phyloP scores from a whole-genome alignment of 2,888 invertebrate species.

The Hirudinaria manillensis region DNA sequence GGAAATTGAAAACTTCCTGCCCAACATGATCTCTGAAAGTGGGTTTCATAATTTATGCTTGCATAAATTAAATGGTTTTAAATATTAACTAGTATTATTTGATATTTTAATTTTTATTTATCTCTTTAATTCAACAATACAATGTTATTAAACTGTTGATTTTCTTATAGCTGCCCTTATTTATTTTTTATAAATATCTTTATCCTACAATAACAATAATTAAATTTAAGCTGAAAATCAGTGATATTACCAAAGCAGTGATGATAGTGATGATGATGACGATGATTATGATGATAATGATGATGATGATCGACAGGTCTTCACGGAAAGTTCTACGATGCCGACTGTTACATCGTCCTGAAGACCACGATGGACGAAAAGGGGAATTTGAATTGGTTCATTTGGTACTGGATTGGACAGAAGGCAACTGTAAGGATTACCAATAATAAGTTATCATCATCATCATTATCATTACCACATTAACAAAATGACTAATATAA shows the following conservation, averaged over 20 bases:
- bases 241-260: too few species aligned
- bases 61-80: too few species aligned
- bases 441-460: background rate
- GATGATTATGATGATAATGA: too few species aligned
- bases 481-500: too few species aligned
- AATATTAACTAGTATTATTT: background rate
- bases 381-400: constrained; percentile 80
- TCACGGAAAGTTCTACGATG: constrained; percentile 96
- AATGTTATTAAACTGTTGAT: constrained; percentile 12
- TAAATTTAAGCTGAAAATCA: too few species aligned
- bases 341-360: constrained; percentile 93
- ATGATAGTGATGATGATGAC: background rate
- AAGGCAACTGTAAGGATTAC: constrained; percentile 72
- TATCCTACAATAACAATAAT: too few species aligned
- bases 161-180: background rate
- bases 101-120: too few species aligned
- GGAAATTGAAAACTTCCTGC: constrained; percentile 99
- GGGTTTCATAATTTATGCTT: constrained; percentile 49
- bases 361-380: constrained; percentile 76
- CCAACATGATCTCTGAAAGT: constrained; percentile 71
- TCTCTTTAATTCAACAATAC: too few species aligned
- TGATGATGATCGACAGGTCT: constrained; percentile 60
- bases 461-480: background rate
- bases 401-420: constrained; percentile 98
- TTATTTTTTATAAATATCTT: background rate